Evolutionary conservation across 37 sponge, comb jelly and placozoan genomes (phyloP).

Genomic region (Beroe ovata): DNA sequence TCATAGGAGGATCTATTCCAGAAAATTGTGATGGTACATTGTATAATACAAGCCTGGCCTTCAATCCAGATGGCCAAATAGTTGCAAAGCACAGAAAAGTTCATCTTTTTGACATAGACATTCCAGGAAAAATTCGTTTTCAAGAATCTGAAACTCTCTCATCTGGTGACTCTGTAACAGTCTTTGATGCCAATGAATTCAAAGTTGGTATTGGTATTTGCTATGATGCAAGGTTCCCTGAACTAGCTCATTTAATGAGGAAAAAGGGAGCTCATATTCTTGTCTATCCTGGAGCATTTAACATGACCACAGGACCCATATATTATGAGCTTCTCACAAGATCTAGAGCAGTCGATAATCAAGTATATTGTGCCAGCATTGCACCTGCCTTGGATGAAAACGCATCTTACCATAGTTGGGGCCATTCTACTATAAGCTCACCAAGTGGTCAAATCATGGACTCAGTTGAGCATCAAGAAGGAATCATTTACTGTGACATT

Average conservation of each 20-base stretch:
- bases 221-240: constrained; percentile 91
- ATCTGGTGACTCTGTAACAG: constrained; percentile 74
- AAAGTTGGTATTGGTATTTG: constrained; percentile 95
- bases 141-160: constrained; percentile 82
- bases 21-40: constrained; percentile 81
- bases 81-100: constrained; percentile 90
- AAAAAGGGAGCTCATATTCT: constrained; percentile 75
- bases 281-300: constrained; percentile 91
- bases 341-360: constrained; percentile 77
- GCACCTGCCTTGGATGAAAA: constrained; percentile 81
- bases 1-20: constrained; percentile 94
- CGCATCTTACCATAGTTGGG: constrained; percentile 81
- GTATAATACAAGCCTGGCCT: constrained; percentile 88
- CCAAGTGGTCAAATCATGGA: constrained; percentile 73
- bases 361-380: constrained; percentile 78
- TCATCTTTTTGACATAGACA: constrained; percentile 96
- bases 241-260: constrained; percentile 79
- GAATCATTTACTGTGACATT: constrained; percentile 31
- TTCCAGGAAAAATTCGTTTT: constrained; percentile 91
- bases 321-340: constrained; percentile 93
- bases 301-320: constrained; percentile 93
- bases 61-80: constrained; percentile 80
- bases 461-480: constrained; percentile 61
- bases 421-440: constrained; percentile 77
- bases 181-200: constrained; percentile 69